Percentiles rank a stretch among this genome's conserved stretches.
Evolutionary conservation across 2,113 vertebrate genomes (phyloP).

Genomic region (Dermatemys mawii): DNA sequence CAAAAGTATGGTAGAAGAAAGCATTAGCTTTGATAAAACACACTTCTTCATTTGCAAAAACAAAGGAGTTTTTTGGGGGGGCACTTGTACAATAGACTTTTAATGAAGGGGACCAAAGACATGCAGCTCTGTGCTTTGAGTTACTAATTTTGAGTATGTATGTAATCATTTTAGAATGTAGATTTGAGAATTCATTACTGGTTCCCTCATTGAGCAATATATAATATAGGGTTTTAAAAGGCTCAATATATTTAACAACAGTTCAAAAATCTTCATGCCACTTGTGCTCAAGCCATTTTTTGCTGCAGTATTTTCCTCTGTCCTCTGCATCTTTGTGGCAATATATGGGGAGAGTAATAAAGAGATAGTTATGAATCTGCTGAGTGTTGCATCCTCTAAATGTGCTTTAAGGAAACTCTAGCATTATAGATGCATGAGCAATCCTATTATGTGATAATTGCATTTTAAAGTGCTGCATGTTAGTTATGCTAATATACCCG

Average conservation of each 20-base stretch:
- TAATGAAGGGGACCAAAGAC: neutral
- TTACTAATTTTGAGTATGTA: neutral
- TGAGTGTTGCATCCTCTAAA: conserved; percentile 60
- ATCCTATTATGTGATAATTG: conserved; percentile 56
- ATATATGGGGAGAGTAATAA: conserved; percentile 51
- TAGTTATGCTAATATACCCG: conserved; percentile 60
- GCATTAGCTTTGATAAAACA: neutral
- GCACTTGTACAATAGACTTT: neutral
- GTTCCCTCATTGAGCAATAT: neutral
- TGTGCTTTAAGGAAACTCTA: conserved; percentile 47
- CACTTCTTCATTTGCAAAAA: neutral
- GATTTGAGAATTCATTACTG: neutral
- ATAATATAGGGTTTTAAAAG: neutral
- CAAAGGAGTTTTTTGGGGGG: neutral
- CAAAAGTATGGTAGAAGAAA: neutral
- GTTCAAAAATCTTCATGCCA: neutral
- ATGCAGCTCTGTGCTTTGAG: neutral
- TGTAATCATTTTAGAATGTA: neutral
- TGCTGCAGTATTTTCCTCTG: neutral
- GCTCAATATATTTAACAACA: neutral
- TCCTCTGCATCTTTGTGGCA: conserved; percentile 12
- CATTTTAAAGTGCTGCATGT: conserved; percentile 50
- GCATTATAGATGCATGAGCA: conserved; percentile 30
- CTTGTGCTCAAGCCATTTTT: neutral
- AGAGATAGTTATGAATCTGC: conserved; percentile 64